Evolutionary conservation across 1,140 invertebrate species (phyloP).

Genomic region (Drosophila setifemur): DNA sequence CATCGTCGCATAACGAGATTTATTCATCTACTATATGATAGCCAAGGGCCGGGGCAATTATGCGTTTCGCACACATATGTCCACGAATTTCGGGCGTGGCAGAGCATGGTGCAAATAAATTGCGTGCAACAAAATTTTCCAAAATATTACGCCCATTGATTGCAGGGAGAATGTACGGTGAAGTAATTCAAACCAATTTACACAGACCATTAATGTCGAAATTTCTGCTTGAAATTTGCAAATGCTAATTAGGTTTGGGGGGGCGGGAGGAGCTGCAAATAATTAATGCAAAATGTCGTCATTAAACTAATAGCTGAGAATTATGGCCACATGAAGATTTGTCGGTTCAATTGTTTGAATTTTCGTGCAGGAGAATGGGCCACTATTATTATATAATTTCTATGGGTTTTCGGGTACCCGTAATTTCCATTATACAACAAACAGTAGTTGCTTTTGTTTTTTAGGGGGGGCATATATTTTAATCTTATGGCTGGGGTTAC

Average conservation of each 20-base stretch:
- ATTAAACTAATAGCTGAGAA: slow-evolving; percentile 28
- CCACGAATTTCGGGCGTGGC: slow-evolving; percentile 23
- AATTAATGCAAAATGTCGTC: slow-evolving; percentile 20
- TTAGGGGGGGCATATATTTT: too few species aligned
- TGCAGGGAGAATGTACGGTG: not conserved
- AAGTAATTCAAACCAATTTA: slow-evolving; percentile 1
- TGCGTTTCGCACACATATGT: slow-evolving; percentile 6
- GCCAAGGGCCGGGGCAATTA: slow-evolving; percentile 54
- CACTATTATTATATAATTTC: too few species aligned
- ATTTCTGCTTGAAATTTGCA: slow-evolving; percentile 7
- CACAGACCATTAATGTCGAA: slow-evolving; percentile 11
- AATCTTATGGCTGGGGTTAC: too few species aligned
- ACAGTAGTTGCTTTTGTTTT: too few species aligned
- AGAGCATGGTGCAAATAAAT: slow-evolving; percentile 20
- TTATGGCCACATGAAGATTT: not conserved
- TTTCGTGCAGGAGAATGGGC: too few species aligned
- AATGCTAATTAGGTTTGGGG: slow-evolving; percentile 19
- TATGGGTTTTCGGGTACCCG: too few species aligned
- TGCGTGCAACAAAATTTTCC: slow-evolving; percentile 22
- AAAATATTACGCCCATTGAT: slow-evolving; percentile 4
- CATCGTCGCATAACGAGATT: slow-evolving; percentile 44
- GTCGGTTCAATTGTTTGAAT: not conserved
- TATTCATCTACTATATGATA: slow-evolving; percentile 48
- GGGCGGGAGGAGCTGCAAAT: not conserved
- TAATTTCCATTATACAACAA: too few species aligned